Evolutionary conservation across 2,797 vertebrate genomes (phyloP), one percentile per base, ranked within the genome.

Genomic region (Thalassophryne amazonica): DNA sequence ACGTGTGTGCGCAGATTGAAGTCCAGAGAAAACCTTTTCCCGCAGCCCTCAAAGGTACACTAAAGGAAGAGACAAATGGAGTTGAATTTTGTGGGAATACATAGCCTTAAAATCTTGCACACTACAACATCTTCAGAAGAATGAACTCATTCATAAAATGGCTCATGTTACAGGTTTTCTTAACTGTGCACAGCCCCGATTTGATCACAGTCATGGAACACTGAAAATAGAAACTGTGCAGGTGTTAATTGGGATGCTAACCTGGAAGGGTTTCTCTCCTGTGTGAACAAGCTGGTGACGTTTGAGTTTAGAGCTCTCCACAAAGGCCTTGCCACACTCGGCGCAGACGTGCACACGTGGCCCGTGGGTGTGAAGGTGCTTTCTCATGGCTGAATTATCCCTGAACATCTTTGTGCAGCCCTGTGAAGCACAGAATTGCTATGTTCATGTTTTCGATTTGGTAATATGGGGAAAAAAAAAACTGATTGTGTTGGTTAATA

Each of bases 391-490:
- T 7, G 97, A 99, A 89, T 99, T 99, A 85, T 99, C 97, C 94
- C 97, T 95, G 94, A 99, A 99, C 96, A 99, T 99, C 90, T 99
- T 99, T 63, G 94, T 99, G 90, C 97, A 99, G 86, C 97, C 97
- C 97, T 99, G 73, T 3, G 14, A 19, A 19, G 16, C 6, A 17
- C 17, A 24, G 7, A 21, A 51, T 42, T 52, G 12, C n/a, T n/a
- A n/a, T n/a, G n/a, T n/a, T n/a, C n/a, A n/a, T n/a, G n/a, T n/a
- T n/a, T n/a, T n/a, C n/a, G n/a, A n/a, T n/a, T n/a, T n/a, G n/a
- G n/a, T n/a, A n/a, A n/a, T n/a, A n/a, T n/a, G n/a, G n/a, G n/a
- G n/a, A n/a, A n/a, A n/a, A n/a, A n/a, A n/a, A n/a, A n/a, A n/a
- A n/a, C n/a, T n/a, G n/a, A n/a, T n/a, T n/a, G n/a, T n/a, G n/a